Evolutionary conservation across 1,140 invertebrate species (phyloP).

Genomic region (Pseudomyrmex dendroicus): DNA sequence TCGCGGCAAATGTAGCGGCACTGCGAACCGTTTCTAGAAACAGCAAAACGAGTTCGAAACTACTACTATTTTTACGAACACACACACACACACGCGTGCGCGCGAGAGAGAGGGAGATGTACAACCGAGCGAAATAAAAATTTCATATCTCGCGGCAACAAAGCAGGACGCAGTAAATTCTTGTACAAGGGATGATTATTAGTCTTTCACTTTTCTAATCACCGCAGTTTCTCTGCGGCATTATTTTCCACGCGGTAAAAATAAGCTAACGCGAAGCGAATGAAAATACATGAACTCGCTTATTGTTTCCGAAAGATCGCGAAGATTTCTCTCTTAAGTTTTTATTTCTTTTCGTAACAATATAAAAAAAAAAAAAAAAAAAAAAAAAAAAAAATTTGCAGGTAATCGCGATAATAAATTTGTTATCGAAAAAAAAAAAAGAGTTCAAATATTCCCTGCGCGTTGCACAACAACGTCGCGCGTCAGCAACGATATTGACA

Average conservation of each 20-base stretch:
- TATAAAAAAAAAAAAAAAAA: too few relatives aligned
- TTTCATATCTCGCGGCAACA: slow-evolving; percentile 21
- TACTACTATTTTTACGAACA: slow-evolving; percentile 2
- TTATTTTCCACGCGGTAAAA: slow-evolving; percentile 5
- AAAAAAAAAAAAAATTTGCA: too few relatives aligned
- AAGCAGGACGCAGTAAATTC: slow-evolving; percentile 5
- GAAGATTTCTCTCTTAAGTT: not conserved
- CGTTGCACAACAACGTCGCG: slow-evolving; percentile 7
- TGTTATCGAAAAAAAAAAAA: not conserved
- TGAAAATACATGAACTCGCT: not conserved
- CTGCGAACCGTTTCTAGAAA: not conserved
- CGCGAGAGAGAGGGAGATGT: not conserved
- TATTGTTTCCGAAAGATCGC: not conserved
- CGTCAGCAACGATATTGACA: not conserved
- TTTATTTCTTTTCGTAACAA: not conserved
- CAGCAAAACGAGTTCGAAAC: slow-evolving; percentile 34
- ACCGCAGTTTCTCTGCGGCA: not conserved
- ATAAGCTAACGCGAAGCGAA: slow-evolving; percentile 15
- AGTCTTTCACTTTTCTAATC: not conserved
- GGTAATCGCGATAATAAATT: slow-evolving; percentile 9
- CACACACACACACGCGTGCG: too few relatives aligned
- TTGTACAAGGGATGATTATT: slow-evolving; percentile 31
- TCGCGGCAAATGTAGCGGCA: slow-evolving; percentile 1
- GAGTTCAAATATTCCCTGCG: slow-evolving; percentile 19
- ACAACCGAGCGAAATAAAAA: slow-evolving; percentile 27